phyloP scores from a whole-genome alignment of 2,888 invertebrate species.

The Zhuqinia jingwanae region DNA sequence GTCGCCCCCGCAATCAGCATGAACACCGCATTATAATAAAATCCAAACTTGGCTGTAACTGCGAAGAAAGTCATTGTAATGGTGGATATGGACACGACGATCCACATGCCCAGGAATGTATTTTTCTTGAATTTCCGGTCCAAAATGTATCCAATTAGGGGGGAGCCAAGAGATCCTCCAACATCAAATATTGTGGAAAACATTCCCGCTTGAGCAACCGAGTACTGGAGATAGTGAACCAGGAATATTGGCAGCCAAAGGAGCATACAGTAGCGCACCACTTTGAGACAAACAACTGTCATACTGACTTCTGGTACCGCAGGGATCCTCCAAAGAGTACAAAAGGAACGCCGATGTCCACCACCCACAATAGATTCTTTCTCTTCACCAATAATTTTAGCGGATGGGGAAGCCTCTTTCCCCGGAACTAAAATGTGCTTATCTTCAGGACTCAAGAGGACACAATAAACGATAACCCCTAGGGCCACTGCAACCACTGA shows the following conservation, averaged over 20 bases:
- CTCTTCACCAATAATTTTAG: constrained; percentile 65
- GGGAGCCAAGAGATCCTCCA: constrained; percentile 82
- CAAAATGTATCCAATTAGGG: constrained; percentile 81
- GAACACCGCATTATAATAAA: constrained; percentile 80
- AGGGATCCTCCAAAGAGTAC: constrained; percentile 81
- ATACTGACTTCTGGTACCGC: constrained; percentile 81
- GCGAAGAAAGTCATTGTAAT: constrained; percentile 81
- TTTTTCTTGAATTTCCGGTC: constrained; percentile 81
- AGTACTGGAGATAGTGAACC: constrained; percentile 81
- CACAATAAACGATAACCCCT: constrained; percentile 79
- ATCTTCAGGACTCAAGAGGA: constrained; percentile 75
- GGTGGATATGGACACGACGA: constrained; percentile 80
- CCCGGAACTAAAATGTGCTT: constrained; percentile 76
- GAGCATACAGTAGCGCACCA: constrained; percentile 82
- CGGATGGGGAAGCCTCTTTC: constrained; percentile 65
- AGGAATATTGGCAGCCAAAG: constrained; percentile 83
- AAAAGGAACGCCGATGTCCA: constrained; percentile 51
- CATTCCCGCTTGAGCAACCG: constrained; percentile 81
- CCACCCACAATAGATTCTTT: constrained; percentile 51
- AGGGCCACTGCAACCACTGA: constrained; percentile 80
- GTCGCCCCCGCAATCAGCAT: constrained; percentile 81
- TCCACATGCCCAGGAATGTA: constrained; percentile 80
- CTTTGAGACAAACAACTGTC: constrained; percentile 82
- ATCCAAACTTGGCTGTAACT: constrained; percentile 81
- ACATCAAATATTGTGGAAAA: constrained; percentile 82